Percentiles rank a stretch among this genome's conserved stretches.
Evolutionary conservation across 2,888 invertebrate genomes (phyloP).

Genomic region (Stratiomys singularior): DNA sequence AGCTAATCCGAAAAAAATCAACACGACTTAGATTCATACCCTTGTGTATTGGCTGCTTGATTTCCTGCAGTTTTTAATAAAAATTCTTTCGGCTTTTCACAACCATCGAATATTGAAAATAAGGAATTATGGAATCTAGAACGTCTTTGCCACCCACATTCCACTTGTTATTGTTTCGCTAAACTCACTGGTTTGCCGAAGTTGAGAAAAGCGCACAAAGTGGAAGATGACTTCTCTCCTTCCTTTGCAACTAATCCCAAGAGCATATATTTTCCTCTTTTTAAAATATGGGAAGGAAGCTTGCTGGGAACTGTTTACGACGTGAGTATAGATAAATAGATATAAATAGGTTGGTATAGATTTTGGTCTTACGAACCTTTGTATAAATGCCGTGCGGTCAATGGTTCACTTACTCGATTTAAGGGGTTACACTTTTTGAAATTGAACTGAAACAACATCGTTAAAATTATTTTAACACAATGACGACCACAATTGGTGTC

Average conservation of each 20-base stretch:
- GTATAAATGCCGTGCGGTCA: slow-evolving; percentile 16
- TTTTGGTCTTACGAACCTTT: neutral
- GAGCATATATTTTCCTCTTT: neutral
- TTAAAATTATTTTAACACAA: no score
- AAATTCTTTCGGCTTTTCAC: slow-evolving; percentile 39
- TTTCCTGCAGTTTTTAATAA: slow-evolving; percentile 36
- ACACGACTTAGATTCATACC: neutral
- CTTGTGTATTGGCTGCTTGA: neutral
- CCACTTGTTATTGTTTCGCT: slow-evolving; percentile 40
- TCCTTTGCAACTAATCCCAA: neutral
- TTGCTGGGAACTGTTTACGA: neutral
- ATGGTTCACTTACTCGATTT: neutral
- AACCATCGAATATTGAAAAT: slow-evolving; percentile 40
- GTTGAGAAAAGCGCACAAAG: neutral
- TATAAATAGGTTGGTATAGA: neutral
- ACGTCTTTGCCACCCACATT: neutral
- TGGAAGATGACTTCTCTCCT: neutral
- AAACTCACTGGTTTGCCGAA: neutral
- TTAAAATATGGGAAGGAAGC: neutral
- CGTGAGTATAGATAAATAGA: neutral
- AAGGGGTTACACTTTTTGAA: neutral
- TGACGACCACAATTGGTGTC: no score
- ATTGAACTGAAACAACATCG: no score
- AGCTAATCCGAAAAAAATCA: neutral
- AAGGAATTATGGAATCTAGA: slow-evolving; percentile 44